Percentiles rank a stretch among this genome's conserved stretches.
phyloP scores from a whole-genome alignment of 30 jellyfish, hydroid and myxozoan genomes.

The Chironex yamaguchii region DNA sequence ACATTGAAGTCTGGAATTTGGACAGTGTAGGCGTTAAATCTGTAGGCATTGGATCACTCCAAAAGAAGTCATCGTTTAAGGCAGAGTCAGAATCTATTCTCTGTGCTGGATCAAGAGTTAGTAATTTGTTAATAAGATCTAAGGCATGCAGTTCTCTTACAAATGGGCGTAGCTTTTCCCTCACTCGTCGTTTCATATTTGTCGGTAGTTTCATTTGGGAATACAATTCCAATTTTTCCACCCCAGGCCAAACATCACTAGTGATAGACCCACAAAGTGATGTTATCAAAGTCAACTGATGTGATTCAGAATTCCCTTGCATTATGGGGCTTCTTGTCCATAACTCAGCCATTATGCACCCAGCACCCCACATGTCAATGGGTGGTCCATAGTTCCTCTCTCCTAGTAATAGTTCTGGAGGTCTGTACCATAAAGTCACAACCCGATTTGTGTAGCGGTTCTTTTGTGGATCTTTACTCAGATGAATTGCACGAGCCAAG shows the following conservation, averaged over 20 bases:
- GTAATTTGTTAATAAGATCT: conserved; percentile 89
- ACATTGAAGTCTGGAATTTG: conserved; percentile 86
- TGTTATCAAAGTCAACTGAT: conserved; percentile 82
- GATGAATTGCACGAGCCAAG: conserved; percentile 96
- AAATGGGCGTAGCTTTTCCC: conserved; percentile 79
- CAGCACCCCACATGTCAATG: conserved; percentile 99
- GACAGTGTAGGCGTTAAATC: conserved; percentile 89
- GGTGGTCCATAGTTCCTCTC: conserved; percentile 97
- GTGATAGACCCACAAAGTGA: conserved; percentile 92
- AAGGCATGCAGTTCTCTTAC: conserved; percentile 90
- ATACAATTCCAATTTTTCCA: conserved; percentile 82
- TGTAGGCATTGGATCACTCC: conserved; percentile 99
- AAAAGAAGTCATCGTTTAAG: conserved; percentile 93
- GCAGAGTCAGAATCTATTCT: conserved; percentile 98
- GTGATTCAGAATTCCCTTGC: conserved; percentile 97
- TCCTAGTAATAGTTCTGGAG: conserved; percentile 99
- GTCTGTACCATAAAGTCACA: conserved; percentile 98
- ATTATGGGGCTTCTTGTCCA: conserved; percentile 98
- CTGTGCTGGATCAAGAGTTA: conserved; percentile 88
- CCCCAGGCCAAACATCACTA: conserved; percentile 94
- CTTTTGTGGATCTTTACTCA: conserved; percentile 91
- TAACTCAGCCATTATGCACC: conserved; percentile 99
- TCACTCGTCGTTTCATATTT: conserved; percentile 81
- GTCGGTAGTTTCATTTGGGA: conserved; percentile 87
- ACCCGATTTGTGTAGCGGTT: conserved; percentile 94